These are phyloP conservation scores for Sclerodermus sp. DNA, from an alignment of 2,888 invertebrate species.

Conservation along the genomic window DNA sequence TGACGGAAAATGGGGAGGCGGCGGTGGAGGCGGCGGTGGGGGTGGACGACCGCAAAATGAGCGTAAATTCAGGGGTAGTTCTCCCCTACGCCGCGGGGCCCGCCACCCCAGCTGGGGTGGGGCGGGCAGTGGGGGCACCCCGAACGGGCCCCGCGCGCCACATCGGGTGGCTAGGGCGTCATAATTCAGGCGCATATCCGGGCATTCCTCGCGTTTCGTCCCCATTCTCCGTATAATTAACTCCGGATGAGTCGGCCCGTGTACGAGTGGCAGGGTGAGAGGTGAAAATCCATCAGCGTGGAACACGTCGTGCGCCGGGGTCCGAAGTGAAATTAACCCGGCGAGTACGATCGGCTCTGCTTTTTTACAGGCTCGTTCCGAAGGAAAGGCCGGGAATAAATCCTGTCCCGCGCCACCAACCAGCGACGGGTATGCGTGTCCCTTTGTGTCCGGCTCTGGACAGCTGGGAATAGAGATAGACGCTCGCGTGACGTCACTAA, in stretches of 20 bases:
- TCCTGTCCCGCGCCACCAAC: slow-evolving; percentile 16
- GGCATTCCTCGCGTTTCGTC: slow-evolving; percentile 35
- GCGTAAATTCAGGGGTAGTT: too few relatives aligned
- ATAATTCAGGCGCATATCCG: slow-evolving; percentile 31
- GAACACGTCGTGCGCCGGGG: slow-evolving; percentile 28
- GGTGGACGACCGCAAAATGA: too few relatives aligned
- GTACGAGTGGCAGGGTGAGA: slow-evolving; percentile 30
- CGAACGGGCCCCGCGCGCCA: background rate
- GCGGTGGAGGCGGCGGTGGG: too few relatives aligned
- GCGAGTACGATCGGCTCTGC: slow-evolving; percentile 21
- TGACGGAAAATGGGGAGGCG: too few relatives aligned
- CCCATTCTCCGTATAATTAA: slow-evolving; percentile 37
- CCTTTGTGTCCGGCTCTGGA: background rate
- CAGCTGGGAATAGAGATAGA: too few relatives aligned
- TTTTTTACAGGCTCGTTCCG: slow-evolving; percentile 2
- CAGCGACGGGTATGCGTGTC: slow-evolving; percentile 18
- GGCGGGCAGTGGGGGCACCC: too few relatives aligned
- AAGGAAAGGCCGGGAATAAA: slow-evolving; percentile 12
- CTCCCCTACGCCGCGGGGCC: too few relatives aligned
- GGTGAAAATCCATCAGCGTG: slow-evolving; percentile 38
- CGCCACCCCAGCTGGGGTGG: too few relatives aligned
- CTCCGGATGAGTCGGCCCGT: slow-evolving; percentile 28
- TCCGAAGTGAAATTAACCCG: slow-evolving; percentile 33
- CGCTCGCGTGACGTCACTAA: background rate
- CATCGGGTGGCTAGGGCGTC: slow-evolving; percentile 19